phyloP scores from a whole-genome alignment of 2,797 vertebrate genomes.

The Hafferia zeledoni region DNA sequence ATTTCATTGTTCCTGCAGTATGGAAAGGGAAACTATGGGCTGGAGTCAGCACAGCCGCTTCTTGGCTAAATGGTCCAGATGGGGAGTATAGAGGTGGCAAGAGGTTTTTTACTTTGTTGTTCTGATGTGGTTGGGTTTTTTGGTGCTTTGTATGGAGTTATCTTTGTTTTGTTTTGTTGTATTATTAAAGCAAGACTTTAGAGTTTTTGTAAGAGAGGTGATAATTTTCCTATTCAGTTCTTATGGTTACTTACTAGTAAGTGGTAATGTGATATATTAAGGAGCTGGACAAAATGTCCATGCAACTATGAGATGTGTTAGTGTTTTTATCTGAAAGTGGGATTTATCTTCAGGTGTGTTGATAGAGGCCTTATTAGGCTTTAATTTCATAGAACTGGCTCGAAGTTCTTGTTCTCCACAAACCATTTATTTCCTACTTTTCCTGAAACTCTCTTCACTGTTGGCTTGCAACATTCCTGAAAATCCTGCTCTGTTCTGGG shows the following conservation, averaged over 20 bases:
- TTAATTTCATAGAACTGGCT: not conserved
- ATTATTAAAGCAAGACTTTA: not conserved
- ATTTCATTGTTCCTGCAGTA: not conserved
- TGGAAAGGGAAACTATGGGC: not conserved
- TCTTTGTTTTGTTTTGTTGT: not conserved
- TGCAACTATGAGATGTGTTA: not conserved
- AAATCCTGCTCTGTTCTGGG: not conserved
- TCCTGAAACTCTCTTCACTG: not conserved
- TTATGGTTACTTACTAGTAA: not conserved
- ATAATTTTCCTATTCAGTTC: not conserved
- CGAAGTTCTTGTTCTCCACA: not conserved
- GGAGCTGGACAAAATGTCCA: not conserved
- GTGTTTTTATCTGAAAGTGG: not conserved
- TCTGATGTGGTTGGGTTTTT: not conserved
- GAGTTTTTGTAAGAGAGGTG: not conserved
- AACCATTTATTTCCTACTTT: not conserved
- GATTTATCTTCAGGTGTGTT: not conserved
- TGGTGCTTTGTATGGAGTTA: accelerated
- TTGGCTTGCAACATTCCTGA: not conserved
- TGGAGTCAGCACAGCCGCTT: not conserved
- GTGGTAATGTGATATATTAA: not conserved
- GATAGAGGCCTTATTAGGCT: not conserved
- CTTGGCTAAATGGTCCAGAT: not conserved
- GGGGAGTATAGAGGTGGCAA: not conserved
- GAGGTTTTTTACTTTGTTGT: not conserved